A percentile compares a stretch with the other conserved stretches of the same genome.
These are phyloP conservation scores for Florisuga fusca DNA, from an alignment of 2,797 vertebrate genomes.

Conservation along the genomic window DNA sequence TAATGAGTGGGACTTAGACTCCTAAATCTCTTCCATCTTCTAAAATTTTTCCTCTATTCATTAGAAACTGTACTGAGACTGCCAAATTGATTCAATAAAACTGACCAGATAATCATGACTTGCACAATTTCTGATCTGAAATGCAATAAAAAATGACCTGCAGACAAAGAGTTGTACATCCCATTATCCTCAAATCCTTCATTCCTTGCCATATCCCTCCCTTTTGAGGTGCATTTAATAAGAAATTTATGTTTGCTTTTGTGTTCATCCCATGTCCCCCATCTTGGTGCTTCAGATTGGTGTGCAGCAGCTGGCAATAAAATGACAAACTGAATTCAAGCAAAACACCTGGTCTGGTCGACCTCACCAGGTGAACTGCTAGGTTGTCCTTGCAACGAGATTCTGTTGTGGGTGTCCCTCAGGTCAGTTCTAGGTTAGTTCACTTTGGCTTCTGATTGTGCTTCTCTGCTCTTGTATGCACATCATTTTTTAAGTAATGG, in stretches of 20 bases:
- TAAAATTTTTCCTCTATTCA: background rate
- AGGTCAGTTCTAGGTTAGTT: background rate
- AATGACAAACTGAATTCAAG: background rate
- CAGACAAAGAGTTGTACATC: constrained; percentile 5
- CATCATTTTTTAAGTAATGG: constrained; percentile 41
- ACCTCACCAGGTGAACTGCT: background rate
- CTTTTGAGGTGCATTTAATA: background rate
- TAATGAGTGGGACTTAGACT: background rate
- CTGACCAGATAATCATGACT: constrained; percentile 33
- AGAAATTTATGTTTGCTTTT: background rate
- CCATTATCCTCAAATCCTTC: constrained; percentile 27
- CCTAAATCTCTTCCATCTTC: constrained; percentile 13
- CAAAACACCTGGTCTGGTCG: constrained; percentile 10
- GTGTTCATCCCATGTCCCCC: background rate
- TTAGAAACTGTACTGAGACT: background rate
- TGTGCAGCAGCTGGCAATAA: background rate
- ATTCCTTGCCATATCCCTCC: background rate
- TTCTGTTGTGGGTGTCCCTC: background rate
- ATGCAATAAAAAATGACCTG: constrained; percentile 58
- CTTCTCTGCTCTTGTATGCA: background rate
- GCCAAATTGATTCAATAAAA: constrained; percentile 65
- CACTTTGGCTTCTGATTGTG: background rate
- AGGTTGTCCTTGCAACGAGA: background rate
- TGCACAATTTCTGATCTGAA: constrained; percentile 29
- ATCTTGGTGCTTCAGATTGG: background rate